These are phyloP conservation scores for Diachasma alloeum DNA, from an alignment of 1,140 invertebrate species.

Conservation along the genomic window DNA sequence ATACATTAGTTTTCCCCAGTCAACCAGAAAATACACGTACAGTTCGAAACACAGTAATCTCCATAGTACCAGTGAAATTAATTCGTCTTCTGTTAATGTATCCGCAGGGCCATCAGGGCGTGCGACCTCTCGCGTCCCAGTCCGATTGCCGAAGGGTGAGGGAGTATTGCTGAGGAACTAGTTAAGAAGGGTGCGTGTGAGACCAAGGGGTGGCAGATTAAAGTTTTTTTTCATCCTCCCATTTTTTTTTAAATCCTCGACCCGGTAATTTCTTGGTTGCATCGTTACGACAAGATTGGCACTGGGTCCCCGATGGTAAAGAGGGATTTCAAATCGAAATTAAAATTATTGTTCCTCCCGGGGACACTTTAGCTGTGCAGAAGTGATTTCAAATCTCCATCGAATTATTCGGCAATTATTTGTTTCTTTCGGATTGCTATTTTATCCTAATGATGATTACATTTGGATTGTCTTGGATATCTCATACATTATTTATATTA, in stretches of 20 bases:
- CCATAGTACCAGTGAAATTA: constrained; percentile 49
- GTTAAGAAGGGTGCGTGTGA: constrained; percentile 41
- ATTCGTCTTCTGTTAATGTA: constrained; percentile 53
- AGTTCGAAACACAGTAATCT: constrained; percentile 33
- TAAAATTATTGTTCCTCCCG: constrained; percentile 56
- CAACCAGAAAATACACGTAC: no score
- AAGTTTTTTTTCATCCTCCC: not conserved
- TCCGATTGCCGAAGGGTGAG: constrained; percentile 34
- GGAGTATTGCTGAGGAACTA: constrained; percentile 42
- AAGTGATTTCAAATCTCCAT: not conserved
- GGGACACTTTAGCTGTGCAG: not conserved
- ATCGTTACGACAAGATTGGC: constrained; percentile 25
- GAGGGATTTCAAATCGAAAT: constrained; percentile 45
- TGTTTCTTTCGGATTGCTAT: not conserved
- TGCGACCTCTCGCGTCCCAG: not conserved
- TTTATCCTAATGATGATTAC: not conserved
- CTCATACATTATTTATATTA: no score
- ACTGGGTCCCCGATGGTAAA: constrained; percentile 2
- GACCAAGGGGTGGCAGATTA: constrained; percentile 4
- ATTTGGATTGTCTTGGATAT: not conserved
- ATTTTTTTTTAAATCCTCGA: constrained; percentile 27
- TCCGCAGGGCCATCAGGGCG: constrained; percentile 19
- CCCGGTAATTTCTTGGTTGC: constrained; percentile 25
- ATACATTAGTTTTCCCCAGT: not conserved
- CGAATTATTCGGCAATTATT: not conserved